These are phyloP conservation scores for Amblyraja radiata DNA, from an alignment of 2,797 vertebrate genomes.

Conservation along the genomic window DNA sequence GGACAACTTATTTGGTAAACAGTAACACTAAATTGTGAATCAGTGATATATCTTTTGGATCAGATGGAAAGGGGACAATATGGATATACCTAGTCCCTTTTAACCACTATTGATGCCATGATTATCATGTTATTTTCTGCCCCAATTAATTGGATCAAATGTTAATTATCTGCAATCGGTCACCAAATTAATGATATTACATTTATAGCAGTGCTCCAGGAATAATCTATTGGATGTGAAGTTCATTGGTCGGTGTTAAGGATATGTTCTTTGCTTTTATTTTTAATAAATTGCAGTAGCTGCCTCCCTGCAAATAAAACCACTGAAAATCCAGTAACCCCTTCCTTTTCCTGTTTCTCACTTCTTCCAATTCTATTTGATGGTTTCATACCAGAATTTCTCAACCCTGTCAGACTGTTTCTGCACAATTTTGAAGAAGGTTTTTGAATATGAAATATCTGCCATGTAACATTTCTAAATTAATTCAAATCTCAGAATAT, in stretches of 20 bases:
- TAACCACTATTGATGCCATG: conserved; percentile 31
- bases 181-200: background rate
- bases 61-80: background rate
- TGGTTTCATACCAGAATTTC: background rate
- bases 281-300: background rate
- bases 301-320: background rate
- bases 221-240: background rate
- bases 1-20: conserved; percentile 22
- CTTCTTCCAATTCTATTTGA: background rate
- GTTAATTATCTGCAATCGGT: background rate
- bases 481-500: background rate
- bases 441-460: background rate
- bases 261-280: background rate
- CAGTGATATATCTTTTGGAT: background rate
- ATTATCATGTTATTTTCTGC: conserved; percentile 21
- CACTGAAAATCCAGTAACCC: background rate
- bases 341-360: background rate
- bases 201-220: background rate
- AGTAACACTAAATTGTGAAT: background rate
- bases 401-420: background rate
- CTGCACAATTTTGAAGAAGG: background rate
- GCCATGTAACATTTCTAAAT: background rate
- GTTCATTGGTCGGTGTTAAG: background rate
- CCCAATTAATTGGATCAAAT: background rate
- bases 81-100: background rate